Conservation (phyloP, 1,140 invertebrate species). For the Drosophila albomicans region DNA sequence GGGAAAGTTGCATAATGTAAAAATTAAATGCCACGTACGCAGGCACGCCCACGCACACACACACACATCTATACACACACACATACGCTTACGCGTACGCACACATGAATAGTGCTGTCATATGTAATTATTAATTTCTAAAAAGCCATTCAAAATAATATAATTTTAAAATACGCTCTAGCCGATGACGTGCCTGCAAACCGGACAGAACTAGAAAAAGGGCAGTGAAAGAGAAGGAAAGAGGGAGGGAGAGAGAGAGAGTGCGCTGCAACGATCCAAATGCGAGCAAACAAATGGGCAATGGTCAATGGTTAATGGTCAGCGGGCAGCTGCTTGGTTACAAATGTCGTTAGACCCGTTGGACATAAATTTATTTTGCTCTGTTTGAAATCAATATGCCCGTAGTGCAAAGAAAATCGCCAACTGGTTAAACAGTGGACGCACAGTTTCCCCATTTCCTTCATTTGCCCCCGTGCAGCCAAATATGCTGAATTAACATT, state of each 20-base stretch:
- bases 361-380: slow-evolving; percentile 68
- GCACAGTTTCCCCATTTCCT: slow-evolving; percentile 11
- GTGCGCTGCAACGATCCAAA: slow-evolving; percentile 1
- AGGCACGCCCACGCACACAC: slow-evolving; percentile 14
- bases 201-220: not conserved
- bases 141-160: slow-evolving; percentile 82
- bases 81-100: not conserved
- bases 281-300: slow-evolving; percentile 29
- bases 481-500: slow-evolving; percentile 43
- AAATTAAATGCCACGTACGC: slow-evolving; percentile 76
- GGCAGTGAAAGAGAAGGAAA: not conserved
- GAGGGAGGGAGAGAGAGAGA: not conserved
- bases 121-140: slow-evolving; percentile 81
- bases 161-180: slow-evolving; percentile 72
- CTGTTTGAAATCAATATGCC: slow-evolving; percentile 26
- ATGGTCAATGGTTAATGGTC: slow-evolving; percentile 44
- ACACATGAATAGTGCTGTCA: slow-evolving; percentile 49
- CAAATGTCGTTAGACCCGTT: slow-evolving; percentile 64
- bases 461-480: not conserved
- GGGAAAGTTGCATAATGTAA: slow-evolving; percentile 54
- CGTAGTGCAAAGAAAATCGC: slow-evolving; percentile 23
- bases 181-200: slow-evolving; percentile 55
- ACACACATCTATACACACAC: not conserved
- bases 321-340: slow-evolving; percentile 51
- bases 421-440: not conserved